Evolutionary conservation across 2,113 vertebrate species (phyloP), one percentile per base, ranked within the genome.

Genomic region (Scytalopus superciliaris): DNA sequence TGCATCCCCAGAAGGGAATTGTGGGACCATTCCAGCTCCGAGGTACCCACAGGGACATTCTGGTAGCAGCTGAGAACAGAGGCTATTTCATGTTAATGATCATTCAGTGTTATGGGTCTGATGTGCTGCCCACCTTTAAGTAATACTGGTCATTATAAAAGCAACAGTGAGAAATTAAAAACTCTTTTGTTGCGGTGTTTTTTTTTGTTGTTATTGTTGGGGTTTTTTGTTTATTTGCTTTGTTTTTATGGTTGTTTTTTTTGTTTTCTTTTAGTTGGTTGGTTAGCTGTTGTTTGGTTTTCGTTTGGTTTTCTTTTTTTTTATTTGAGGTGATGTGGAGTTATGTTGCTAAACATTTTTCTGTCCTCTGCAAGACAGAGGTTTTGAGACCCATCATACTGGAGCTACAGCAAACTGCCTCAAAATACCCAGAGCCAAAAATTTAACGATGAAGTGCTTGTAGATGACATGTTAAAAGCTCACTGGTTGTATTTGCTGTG

Each of bases 1-100:
- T 39, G 55, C 2, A 1, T 37, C 28, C 9, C 30, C 0, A 2
- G 7, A 19, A 47, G 23, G 25, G 40, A 73, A 7, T 4, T 0
- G 0, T 2, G 2, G 49, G 33, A 49, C 30, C 10, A 25, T 37
- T 49, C 27, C 5, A 4, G 31, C n/a, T 62, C 31, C 21, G 18
- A 50, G 21, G 12, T 27, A n/a, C 19, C 11, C 24, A 1, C 19
- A 50, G 8, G 13, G 59, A 37, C 45, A 52, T 5, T 2, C 19
- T 19, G 22, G 12, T 2, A 2, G 35, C 49, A 50, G 30, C 57
- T 76, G 56, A 16, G 19, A 70, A 31, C 5, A 6, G 42, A 25
- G 42, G 19, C 49, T 33, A 14, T n/a, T 80, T 30, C 28, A 15
- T 45, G 5, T 7, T 10, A n/a, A 11, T 12, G n/a, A 25, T 79